Evolutionary conservation across 2,113 vertebrate species (phyloP), one percentile per base, ranked within the genome.

Genomic region (Stegastes partitus): DNA sequence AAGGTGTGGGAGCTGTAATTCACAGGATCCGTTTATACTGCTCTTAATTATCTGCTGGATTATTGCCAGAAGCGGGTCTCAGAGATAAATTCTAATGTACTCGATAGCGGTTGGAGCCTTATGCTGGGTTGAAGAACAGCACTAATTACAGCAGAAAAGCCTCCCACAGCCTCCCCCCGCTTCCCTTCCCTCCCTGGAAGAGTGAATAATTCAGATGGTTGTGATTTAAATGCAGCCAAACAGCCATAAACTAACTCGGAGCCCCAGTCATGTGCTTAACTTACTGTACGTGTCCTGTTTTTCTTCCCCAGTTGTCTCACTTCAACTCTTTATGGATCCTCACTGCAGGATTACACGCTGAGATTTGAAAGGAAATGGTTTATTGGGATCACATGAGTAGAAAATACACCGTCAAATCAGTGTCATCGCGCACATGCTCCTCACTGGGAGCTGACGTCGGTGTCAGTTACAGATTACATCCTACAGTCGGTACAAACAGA

Each of bases 41-140:
- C 12, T 72, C 45, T 81, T 81, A 86, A 86, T 87, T 78, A 86
- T 78, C 66, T 31, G 42, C 31, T 68, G 66, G 77, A 70, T 79
- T 80, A 68, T 51, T 28, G 62, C 80, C 80, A 84, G 62, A 47
- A 34, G 71, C 28, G 0, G 31, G 34, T 79, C 62, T 42, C 28
- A 19, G 28, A 81, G 71, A 84, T 85, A 47, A 55, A 81, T 78
- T 49, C 22, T 44, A 53, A 79, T 77, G 70, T 51, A 23, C 64
- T 68, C 31, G 3, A 72, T 68, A 63, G 66, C 54, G 51, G 47
- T 73, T 62, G 65, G 34, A 77, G 61, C 45, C 58, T 62, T 67
- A 37, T 70, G 64, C 62, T 66, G 62, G 55, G 61, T 74, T 82
- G 63, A 77, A 82, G 67, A 76, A 53, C 64, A 57, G 53, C 49